Conservation (phyloP, 2,113 vertebrate genomes). For the Pandion haliaetus region DNA sequence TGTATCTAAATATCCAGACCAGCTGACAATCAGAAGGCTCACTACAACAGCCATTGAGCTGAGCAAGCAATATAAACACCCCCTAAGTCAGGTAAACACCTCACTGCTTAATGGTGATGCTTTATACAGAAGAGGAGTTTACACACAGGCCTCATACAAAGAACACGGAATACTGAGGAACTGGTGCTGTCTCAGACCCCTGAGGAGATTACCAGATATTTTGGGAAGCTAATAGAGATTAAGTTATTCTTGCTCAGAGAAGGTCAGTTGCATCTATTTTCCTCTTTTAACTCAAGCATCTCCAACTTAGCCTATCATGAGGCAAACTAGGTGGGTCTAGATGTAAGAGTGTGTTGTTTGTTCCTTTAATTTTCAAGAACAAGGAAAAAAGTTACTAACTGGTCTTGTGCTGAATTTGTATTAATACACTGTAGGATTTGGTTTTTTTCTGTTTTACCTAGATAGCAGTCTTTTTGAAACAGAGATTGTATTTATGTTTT, state of each 20-base stretch:
- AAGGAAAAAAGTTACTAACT: background rate
- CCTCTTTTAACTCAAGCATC: background rate
- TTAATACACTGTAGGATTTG: background rate
- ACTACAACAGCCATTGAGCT: background rate
- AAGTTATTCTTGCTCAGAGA: background rate
- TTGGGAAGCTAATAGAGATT: background rate
- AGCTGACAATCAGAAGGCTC: background rate
- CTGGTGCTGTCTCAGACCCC: background rate
- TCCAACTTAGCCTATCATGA: background rate
- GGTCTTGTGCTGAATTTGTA: background rate
- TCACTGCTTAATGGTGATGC: background rate
- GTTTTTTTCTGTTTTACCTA: background rate
- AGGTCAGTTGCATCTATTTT: background rate
- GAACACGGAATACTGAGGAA: background rate
- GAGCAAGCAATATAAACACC: background rate
- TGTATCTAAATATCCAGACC: background rate
- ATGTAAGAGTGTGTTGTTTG: accelerated
- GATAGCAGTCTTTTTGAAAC: background rate
- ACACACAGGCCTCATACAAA: background rate
- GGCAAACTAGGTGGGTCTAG: background rate
- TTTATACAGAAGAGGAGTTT: background rate
- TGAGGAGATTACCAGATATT: background rate
- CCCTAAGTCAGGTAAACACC: background rate
- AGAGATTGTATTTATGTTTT: background rate
- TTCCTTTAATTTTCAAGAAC: background rate